Conservation (phyloP, 2,113 vertebrate species). For the Microcebus jonahi region DNA sequence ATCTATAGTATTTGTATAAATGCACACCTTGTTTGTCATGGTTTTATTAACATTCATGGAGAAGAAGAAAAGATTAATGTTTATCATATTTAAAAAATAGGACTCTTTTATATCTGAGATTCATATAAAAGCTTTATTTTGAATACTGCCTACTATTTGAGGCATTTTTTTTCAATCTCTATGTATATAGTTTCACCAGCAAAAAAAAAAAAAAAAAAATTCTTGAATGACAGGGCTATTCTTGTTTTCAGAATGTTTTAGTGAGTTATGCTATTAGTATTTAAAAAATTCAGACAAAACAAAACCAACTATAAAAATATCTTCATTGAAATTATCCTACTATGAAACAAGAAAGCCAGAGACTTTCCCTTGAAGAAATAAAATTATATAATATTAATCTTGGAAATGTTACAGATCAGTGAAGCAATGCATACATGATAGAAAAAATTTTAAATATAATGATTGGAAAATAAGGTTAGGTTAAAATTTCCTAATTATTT, state of each 20-base stretch:
- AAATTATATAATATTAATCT: neutral
- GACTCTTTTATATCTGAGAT: neutral
- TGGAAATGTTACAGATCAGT: neutral
- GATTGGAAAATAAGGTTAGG: neutral
- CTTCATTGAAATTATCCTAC: neutral
- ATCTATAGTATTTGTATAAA: neutral
- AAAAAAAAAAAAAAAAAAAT: neutral
- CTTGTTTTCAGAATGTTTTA: neutral
- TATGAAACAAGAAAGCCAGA: neutral
- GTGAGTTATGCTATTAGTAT: neutral
- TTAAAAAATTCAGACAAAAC: neutral
- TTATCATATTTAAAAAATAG: conserved; percentile 24
- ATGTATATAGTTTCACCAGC: neutral
- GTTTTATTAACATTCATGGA: conserved; percentile 11
- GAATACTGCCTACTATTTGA: neutral
- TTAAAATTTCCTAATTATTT: conserved; percentile 3
- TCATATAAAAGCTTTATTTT: neutral
- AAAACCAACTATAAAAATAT: neutral
- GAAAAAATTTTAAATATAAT: neutral
- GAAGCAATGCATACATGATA: neutral
- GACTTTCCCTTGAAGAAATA: conserved; percentile 7
- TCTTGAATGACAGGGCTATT: neutral
- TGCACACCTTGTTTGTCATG: neutral
- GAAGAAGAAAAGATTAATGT: neutral
- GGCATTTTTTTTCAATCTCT: neutral